A percentile compares a stretch with the other conserved stretches of the same genome.
Conservation (phyloP, 2,113 vertebrate genomes). For the Mesembrinibis cayennensis region DNA sequence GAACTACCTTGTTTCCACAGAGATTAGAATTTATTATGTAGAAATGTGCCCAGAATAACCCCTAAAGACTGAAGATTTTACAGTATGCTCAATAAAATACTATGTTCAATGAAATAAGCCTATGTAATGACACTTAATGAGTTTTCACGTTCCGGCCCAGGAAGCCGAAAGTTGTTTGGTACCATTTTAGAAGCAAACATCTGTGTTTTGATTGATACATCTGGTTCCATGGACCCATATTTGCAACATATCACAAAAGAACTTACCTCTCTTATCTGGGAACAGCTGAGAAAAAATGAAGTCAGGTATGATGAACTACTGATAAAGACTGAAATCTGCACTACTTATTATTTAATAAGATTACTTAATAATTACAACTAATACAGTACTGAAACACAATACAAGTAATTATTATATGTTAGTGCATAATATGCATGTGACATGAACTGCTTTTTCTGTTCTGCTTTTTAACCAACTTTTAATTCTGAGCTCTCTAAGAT, state of each 20-base stretch:
- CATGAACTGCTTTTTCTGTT: neutral
- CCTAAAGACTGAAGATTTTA: neutral
- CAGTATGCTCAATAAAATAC: neutral
- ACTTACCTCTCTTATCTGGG: constrained; percentile 82
- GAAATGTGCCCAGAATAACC: neutral
- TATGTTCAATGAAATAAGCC: neutral
- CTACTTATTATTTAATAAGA: neutral
- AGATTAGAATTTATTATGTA: neutral
- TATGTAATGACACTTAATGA: neutral
- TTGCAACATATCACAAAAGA: constrained; percentile 69
- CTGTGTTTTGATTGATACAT: constrained; percentile 81
- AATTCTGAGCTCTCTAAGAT: neutral
- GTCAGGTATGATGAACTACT: constrained; percentile 66
- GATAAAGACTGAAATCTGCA: neutral
- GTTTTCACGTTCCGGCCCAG: constrained; percentile 51
- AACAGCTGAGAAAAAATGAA: constrained; percentile 76
- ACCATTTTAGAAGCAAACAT: constrained; percentile 77
- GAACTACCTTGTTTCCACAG: neutral
- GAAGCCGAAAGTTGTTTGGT: constrained; percentile 80
- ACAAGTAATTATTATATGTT: neutral
- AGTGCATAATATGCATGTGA: neutral
- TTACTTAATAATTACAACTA: neutral
- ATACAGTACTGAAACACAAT: neutral
- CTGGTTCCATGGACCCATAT: constrained; percentile 78
- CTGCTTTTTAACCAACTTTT: neutral